phyloP scores from a whole-genome alignment of 2,113 vertebrate genomes.

The Atractosteus spatula region DNA sequence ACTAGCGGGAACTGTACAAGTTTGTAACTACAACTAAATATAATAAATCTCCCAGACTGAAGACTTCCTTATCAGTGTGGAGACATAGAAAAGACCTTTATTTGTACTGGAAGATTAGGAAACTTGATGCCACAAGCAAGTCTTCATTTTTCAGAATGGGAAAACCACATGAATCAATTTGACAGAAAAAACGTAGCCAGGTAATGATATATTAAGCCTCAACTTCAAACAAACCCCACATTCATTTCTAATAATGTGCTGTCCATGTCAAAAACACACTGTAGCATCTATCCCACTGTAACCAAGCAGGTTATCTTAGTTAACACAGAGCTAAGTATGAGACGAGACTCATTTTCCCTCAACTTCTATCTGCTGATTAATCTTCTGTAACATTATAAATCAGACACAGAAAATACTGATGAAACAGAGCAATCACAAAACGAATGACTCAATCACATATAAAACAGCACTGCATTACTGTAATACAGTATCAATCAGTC shows the following conservation, averaged over 20 bases:
- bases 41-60: background rate
- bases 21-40: too few relatives aligned
- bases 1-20: conserved; percentile 15
- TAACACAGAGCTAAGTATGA: conserved; percentile 21
- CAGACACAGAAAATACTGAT: conserved; percentile 40
- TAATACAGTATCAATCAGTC: conserved; percentile 26
- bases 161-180: background rate
- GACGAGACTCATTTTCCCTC: conserved; percentile 47
- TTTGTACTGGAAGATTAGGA: background rate
- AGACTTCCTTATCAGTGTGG: background rate
- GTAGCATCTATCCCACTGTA: background rate
- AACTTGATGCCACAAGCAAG: background rate
- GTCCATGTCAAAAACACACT: background rate
- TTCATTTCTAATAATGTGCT: background rate
- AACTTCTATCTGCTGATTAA: conserved; percentile 46
- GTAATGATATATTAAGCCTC: background rate
- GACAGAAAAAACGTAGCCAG: background rate
- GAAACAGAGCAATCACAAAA: conserved; percentile 56
- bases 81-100: background rate
- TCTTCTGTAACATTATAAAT: conserved; percentile 48
- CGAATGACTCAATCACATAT: conserved; percentile 56
- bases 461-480: conserved; percentile 27
- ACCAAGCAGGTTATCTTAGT: background rate
- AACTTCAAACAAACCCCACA: background rate
- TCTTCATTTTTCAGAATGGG: background rate